A percentile compares a stretch with the other conserved stretches of the same genome.
These are phyloP conservation scores for mouse (Mus musculus) DNA, from an alignment of 2,113 vertebrate species.

Conservation along the genomic window DNA sequence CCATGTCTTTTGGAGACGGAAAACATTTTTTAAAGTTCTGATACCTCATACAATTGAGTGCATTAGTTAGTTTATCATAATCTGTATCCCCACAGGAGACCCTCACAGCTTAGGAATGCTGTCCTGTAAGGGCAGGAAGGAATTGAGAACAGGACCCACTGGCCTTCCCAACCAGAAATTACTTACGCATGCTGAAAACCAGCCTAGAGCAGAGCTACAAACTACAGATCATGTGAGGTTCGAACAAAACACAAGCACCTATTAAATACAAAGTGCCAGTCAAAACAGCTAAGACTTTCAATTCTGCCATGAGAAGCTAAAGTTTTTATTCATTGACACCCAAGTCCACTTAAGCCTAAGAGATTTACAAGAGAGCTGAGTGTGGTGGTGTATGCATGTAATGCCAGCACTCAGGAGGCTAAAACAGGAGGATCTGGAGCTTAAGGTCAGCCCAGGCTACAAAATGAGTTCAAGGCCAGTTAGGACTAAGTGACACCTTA, in stretches of 20 bases:
- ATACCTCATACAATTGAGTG: neutral
- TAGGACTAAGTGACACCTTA: neutral
- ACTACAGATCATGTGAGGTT: neutral
- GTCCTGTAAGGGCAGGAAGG: neutral
- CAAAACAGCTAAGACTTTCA: slow-evolving; percentile 9
- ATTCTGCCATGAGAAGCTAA: neutral
- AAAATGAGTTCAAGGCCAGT: neutral
- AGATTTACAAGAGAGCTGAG: neutral
- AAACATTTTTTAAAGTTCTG: neutral
- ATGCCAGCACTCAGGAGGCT: neutral
- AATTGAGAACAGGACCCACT: neutral
- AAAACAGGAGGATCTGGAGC: neutral
- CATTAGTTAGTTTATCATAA: neutral
- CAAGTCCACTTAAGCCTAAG: neutral
- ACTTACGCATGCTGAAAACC: neutral
- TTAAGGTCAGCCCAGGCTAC: neutral
- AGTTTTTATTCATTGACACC: neutral
- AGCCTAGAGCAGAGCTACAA: neutral
- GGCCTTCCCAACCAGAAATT: neutral
- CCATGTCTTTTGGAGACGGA: neutral
- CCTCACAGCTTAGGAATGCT: neutral
- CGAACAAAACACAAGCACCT: neutral
- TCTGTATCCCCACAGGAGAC: neutral
- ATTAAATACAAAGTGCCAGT: neutral
- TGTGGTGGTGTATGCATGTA: neutral